Conservation (phyloP, 2,797 vertebrate species). For the Streptopelia turtur region DNA sequence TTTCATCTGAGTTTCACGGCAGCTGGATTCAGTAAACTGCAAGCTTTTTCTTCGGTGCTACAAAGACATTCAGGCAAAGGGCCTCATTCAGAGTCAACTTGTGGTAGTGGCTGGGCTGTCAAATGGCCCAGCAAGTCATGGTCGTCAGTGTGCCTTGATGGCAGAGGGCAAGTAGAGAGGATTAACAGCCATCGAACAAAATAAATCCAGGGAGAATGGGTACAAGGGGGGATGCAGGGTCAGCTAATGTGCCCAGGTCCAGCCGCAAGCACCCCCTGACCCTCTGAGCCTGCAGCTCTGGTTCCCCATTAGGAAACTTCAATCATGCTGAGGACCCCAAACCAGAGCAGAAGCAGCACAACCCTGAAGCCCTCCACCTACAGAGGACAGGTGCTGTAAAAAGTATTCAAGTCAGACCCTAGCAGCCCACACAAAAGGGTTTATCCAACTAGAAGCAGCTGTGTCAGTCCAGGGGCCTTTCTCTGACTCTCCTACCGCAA, state of each 20-base stretch:
- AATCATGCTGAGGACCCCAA: background rate
- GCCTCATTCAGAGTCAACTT: background rate
- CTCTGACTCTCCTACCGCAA: background rate
- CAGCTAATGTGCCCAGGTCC: background rate
- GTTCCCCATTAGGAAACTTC: background rate
- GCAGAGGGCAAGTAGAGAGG: background rate
- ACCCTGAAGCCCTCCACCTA: background rate
- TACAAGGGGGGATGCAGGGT: background rate
- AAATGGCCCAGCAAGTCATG: background rate
- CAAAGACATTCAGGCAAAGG: background rate
- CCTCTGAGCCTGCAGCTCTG: background rate
- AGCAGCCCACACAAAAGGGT: background rate
- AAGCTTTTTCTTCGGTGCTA: background rate
- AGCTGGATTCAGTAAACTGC: background rate
- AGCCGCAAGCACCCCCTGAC: background rate
- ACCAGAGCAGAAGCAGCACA: background rate
- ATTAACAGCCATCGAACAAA: background rate
- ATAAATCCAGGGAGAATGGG: background rate
- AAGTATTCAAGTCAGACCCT: background rate
- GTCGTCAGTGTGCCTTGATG: background rate
- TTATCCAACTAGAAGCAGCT: background rate
- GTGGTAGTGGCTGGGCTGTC: background rate
- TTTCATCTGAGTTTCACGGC: background rate
- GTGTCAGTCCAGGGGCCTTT: background rate
- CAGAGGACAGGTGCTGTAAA: background rate